A percentile compares a stretch with the other conserved stretches of the same genome.
These are phyloP conservation scores for Cotesia typhae DNA, from an alignment of 1,140 invertebrate species.

Conservation along the genomic window DNA sequence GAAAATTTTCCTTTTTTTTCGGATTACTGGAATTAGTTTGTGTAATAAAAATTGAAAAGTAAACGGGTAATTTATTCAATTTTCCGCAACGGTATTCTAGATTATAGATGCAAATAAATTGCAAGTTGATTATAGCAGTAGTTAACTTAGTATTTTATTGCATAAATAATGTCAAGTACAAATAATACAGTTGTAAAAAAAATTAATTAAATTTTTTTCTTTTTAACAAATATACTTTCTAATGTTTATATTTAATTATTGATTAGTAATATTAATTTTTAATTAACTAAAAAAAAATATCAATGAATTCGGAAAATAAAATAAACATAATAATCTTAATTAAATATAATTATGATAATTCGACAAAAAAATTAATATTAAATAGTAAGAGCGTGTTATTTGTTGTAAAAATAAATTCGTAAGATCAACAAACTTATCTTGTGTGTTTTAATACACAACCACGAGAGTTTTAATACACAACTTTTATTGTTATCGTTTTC, in stretches of 20 bases:
- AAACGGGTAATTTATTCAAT: too few species aligned
- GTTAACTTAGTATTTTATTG: neutral
- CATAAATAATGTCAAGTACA: slow-evolving; percentile 12
- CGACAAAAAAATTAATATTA: neutral
- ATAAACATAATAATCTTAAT: too few species aligned
- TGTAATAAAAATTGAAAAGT: too few species aligned
- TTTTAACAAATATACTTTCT: too few species aligned
- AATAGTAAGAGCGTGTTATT: neutral
- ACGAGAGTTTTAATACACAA: neutral
- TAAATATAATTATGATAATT: too few species aligned
- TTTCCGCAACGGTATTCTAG: too few species aligned
- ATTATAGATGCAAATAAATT: slow-evolving; percentile 6
- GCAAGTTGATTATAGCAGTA: neutral
- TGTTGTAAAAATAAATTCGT: neutral
- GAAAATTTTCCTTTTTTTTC: too few species aligned
- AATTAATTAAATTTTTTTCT: neutral
- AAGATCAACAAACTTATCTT: slow-evolving; percentile 11
- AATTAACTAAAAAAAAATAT: too few species aligned
- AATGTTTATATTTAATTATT: too few species aligned
- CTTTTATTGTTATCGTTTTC: neutral
- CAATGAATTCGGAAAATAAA: too few species aligned
- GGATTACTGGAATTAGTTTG: too few species aligned
- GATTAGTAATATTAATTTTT: too few species aligned
- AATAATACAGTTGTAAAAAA: neutral
- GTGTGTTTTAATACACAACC: neutral